These are phyloP conservation scores for Cherax destructor DNA, from an alignment of 1,140 invertebrate genomes.

Conservation along the genomic window DNA sequence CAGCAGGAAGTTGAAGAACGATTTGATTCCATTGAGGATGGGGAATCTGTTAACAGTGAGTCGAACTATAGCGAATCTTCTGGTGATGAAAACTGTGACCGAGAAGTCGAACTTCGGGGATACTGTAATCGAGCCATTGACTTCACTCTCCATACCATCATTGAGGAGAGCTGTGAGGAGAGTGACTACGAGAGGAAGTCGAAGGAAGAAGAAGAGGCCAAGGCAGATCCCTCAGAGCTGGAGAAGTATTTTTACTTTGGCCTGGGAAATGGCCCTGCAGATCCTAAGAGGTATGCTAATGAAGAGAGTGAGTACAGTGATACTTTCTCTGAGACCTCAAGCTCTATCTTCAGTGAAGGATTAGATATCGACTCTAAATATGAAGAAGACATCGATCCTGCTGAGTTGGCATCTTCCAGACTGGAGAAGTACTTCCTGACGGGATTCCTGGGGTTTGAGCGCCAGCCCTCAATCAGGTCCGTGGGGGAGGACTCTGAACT, in stretches of 20 bases:
- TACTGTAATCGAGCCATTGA: conserved; percentile 84
- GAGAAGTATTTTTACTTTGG: conserved; percentile 95
- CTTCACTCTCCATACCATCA: conserved; percentile 93
- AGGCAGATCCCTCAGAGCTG: conserved; percentile 83
- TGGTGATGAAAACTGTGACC: conserved; percentile 79
- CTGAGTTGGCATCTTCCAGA: conserved; percentile 88
- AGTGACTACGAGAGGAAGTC: conserved; percentile 80
- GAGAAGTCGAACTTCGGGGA: conserved; percentile 87
- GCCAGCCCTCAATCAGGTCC: conserved; percentile 73
- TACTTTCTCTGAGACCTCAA: conserved; percentile 87
- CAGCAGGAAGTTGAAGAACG: conserved; percentile 63
- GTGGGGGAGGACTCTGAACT: conserved; percentile 72
- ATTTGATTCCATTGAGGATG: conserved; percentile 72
- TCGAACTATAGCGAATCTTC: conserved; percentile 73
- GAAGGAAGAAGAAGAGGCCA: conserved; percentile 78
- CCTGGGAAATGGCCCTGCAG: conserved; percentile 81
- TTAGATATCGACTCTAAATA: conserved; percentile 74
- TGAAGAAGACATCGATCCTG: conserved; percentile 77
- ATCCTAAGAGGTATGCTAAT: conserved; percentile 73
- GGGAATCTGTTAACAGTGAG: conserved; percentile 72
- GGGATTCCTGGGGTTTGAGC: conserved; percentile 88
- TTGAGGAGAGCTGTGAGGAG: conserved; percentile 95
- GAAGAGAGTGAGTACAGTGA: conserved; percentile 78
- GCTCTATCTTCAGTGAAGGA: conserved; percentile 89
- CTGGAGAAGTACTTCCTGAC: conserved; percentile 93